These are phyloP conservation scores for Sinocyclocheilus rhinocerous DNA, from an alignment of 2,113 vertebrate genomes.

Conservation along the genomic window DNA sequence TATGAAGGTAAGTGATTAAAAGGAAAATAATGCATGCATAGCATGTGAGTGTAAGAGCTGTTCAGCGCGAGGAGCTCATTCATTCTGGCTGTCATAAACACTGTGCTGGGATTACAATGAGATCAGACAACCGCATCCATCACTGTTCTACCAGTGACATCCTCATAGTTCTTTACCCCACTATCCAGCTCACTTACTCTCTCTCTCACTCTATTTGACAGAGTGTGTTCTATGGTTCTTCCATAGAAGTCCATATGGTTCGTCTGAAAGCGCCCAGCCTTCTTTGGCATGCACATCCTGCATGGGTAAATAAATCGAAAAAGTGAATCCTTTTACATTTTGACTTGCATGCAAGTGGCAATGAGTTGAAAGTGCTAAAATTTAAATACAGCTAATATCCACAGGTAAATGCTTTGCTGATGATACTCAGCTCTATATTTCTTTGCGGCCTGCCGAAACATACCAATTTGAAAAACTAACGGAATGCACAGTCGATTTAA, in stretches of 20 bases:
- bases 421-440: too few species aligned
- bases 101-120: constrained; percentile 60
- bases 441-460: too few species aligned
- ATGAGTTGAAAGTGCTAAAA: background rate
- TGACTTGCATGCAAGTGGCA: background rate
- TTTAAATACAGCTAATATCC: background rate
- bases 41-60: constrained; percentile 56
- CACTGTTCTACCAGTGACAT: constrained; percentile 47
- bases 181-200: constrained; percentile 26
- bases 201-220: constrained; percentile 13
- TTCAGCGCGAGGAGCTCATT: constrained; percentile 61
- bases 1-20: constrained; percentile 63
- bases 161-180: constrained; percentile 45
- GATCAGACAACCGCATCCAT: constrained; percentile 67
- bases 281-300: constrained; percentile 21
- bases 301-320: constrained; percentile 23
- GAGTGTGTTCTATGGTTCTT: constrained; percentile 8
- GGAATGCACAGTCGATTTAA: too few species aligned
- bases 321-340: constrained; percentile 2
- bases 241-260: too few species aligned
- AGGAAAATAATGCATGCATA: constrained; percentile 55
- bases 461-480: too few species aligned
- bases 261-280: background rate
- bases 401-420: background rate
- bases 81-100: constrained; percentile 63